Conservation (phyloP, 2,888 invertebrate species). For the Eupsilia transversa region DNA sequence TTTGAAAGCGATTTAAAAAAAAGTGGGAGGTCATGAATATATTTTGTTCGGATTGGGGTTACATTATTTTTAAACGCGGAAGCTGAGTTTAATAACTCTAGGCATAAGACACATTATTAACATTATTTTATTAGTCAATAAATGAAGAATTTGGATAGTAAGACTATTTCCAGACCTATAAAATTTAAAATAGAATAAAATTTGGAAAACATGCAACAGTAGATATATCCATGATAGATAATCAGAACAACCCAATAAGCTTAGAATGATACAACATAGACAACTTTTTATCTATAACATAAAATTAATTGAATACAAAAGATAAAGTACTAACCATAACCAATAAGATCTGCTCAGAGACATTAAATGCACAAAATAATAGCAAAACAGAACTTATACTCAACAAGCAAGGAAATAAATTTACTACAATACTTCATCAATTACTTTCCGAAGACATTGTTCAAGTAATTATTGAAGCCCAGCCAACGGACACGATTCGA, state of each 20-base stretch:
- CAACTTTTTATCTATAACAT: background rate
- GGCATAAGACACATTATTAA: background rate
- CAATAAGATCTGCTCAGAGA: background rate
- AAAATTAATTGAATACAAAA: background rate
- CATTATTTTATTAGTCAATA: too few relatives aligned
- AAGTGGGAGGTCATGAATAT: constrained; percentile 16
- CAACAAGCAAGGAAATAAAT: background rate
- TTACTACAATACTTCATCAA: constrained; percentile 15
- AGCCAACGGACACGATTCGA: constrained; percentile 26
- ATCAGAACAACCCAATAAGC: background rate
- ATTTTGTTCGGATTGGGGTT: background rate
- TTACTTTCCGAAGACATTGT: constrained; percentile 28
- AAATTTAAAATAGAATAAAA: background rate
- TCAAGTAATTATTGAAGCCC: constrained; percentile 29
- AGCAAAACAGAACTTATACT: background rate
- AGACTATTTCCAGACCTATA: background rate
- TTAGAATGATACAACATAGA: too few relatives aligned
- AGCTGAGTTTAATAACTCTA: background rate
- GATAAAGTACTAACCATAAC: background rate
- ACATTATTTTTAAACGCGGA: background rate
- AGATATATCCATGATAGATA: too few relatives aligned
- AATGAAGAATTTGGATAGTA: background rate
- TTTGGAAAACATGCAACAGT: background rate
- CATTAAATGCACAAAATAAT: background rate
- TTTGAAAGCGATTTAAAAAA: constrained; percentile 48